phyloP scores from a whole-genome alignment of 2,888 invertebrate species.

The Callosobruchus maculatus region DNA sequence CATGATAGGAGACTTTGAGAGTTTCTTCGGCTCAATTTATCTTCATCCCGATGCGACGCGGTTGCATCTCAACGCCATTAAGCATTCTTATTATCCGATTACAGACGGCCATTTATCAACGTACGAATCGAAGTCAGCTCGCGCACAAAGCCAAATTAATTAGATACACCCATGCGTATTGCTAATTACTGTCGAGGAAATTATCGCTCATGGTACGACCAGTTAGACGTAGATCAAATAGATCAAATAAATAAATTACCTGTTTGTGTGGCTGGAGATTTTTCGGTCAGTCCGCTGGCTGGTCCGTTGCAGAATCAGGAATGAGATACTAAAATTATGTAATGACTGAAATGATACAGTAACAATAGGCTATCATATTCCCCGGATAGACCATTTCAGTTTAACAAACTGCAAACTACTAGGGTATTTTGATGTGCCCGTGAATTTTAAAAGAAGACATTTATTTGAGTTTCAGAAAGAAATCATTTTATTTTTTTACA shows the following conservation, averaged over 20 bases:
- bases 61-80: not conserved
- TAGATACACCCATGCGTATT: slow-evolving; percentile 5
- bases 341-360: not conserved
- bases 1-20: not conserved
- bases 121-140: not conserved
- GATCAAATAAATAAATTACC: slow-evolving; percentile 11
- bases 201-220: slow-evolving; percentile 7
- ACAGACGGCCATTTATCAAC: not conserved
- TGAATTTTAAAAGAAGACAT: too few species aligned
- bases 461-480: too few species aligned
- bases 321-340: slow-evolving; percentile 3
- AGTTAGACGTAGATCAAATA: not conserved
- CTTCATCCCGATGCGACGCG: not conserved
- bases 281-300: slow-evolving; percentile 8
- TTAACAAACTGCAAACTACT: too few species aligned
- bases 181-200: slow-evolving; percentile 8
- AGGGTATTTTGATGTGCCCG: too few species aligned
- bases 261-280: slow-evolving; percentile 5
- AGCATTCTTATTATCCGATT: not conserved
- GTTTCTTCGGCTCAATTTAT: not conserved
- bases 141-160: slow-evolving; percentile 5
- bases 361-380: too few species aligned
- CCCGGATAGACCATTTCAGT: too few species aligned
- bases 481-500: too few species aligned
- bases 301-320: slow-evolving; percentile 26